Evolutionary conservation across 2,113 vertebrate species (phyloP).

Genomic region (Strix aluco): DNA sequence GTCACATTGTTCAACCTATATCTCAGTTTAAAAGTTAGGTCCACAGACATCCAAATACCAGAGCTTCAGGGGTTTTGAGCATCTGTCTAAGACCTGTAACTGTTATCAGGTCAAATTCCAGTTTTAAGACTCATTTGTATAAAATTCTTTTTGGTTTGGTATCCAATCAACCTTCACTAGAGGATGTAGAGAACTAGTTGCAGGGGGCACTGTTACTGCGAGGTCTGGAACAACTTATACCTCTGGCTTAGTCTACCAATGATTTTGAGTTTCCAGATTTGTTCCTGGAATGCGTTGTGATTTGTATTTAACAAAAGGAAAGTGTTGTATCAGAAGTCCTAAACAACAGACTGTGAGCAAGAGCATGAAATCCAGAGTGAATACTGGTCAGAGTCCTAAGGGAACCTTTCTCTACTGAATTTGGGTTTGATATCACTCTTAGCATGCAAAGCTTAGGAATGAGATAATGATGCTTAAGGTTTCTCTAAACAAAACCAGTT

Average conservation of each 20-base stretch:
- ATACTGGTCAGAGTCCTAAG: not conserved
- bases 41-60: not conserved
- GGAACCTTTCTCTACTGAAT: not conserved
- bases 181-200: not conserved
- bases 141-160: not conserved
- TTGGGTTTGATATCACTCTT: not conserved
- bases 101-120: not conserved
- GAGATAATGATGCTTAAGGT: not conserved
- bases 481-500: rapidly evolving
- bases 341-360: not conserved
- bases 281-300: not conserved
- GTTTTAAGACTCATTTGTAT: not conserved
- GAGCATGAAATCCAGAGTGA: not conserved
- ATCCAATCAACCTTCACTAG: not conserved
- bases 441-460: not conserved
- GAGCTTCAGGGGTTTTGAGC: not conserved
- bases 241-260: not conserved
- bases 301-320: not conserved
- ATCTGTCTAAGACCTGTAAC: not conserved
- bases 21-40: not conserved
- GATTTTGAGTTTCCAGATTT: not conserved
- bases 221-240: not conserved
- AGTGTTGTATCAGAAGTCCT: not conserved
- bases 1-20: not conserved
- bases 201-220: not conserved